phyloP scores from a whole-genome alignment of 2,797 vertebrate species.

The Babyrousa celebensis region DNA sequence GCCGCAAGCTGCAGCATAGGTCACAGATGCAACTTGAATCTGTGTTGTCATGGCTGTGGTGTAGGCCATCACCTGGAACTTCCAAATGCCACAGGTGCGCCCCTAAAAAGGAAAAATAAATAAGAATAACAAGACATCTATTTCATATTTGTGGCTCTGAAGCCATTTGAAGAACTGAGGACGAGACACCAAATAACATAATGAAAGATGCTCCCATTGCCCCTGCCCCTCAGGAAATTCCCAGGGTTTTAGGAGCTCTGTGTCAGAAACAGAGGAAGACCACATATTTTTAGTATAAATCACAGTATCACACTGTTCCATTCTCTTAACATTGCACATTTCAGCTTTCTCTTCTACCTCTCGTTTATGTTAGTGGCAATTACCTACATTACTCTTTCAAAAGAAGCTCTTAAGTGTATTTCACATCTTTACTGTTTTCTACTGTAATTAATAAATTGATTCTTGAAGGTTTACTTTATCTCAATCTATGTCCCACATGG shows the following conservation, averaged over 20 bases:
- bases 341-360: neutral
- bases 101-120: too few species aligned
- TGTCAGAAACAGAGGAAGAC: neutral
- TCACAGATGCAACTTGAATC: too few species aligned
- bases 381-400: neutral
- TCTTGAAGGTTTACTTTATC: neutral
- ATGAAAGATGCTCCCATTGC: too few species aligned
- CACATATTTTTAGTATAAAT: neutral
- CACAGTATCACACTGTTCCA: neutral
- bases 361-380: neutral
- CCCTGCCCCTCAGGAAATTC: neutral
- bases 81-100: too few species aligned
- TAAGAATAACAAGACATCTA: neutral
- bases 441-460: neutral
- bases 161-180: neutral
- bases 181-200: neutral
- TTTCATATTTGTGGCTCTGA: neutral
- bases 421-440: neutral
- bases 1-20: too few species aligned
- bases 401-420: neutral
- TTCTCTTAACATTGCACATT: neutral
- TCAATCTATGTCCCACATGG: neutral
- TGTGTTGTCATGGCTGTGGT: too few species aligned
- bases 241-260: neutral
- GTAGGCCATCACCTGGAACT: too few species aligned